phyloP scores from a whole-genome alignment of 2,113 vertebrate genomes.

The Clarias gariepinus region DNA sequence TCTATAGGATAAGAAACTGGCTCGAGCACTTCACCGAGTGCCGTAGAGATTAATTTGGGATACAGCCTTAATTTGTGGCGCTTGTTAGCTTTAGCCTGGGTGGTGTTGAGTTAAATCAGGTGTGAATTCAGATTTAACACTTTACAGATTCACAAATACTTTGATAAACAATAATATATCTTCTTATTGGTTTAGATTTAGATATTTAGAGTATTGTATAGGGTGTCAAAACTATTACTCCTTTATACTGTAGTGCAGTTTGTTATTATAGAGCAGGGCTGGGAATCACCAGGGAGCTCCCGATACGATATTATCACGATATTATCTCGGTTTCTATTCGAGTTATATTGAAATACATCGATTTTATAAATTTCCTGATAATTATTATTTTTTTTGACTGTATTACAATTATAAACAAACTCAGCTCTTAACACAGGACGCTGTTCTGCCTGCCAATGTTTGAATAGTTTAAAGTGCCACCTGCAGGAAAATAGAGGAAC shows the following conservation, averaged over 20 bases:
- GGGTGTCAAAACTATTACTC: neutral
- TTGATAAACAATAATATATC: neutral
- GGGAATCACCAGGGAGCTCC: too few species aligned
- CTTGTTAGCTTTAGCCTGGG: neutral
- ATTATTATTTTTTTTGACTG: too few species aligned
- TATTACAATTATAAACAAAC: too few species aligned
- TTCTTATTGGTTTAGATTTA: neutral
- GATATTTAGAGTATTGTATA: neutral
- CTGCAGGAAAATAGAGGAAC: too few species aligned
- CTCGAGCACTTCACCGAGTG: neutral
- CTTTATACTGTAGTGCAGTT: neutral
- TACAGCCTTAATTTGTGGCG: neutral
- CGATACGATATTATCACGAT: too few species aligned
- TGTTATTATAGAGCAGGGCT: neutral
- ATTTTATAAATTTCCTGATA: too few species aligned
- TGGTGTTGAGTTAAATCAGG: neutral
- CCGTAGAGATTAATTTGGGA: neutral
- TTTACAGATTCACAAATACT: neutral
- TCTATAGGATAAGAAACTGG: fast-evolving
- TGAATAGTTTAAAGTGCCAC: too few species aligned
- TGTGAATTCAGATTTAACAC: neutral
- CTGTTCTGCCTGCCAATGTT: too few species aligned
- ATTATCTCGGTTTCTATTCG: too few species aligned
- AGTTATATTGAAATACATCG: too few species aligned
- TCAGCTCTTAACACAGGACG: too few species aligned